phyloP scores from a whole-genome alignment of 30 jellyfish, hydroid and myxozoan genomes.

The Aurelia aurita region DNA sequence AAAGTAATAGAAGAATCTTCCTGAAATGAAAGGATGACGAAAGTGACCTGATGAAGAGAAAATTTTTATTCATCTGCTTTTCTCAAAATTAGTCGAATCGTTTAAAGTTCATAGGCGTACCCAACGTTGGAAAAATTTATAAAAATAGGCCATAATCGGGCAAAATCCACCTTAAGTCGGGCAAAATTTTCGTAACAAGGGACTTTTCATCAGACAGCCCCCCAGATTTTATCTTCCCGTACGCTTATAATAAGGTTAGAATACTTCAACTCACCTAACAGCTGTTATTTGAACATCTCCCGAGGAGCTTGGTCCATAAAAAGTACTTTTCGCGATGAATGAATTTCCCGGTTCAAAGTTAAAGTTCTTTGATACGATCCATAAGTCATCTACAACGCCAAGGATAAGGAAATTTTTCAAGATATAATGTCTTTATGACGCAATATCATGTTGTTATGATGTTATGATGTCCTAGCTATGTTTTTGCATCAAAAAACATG shows the following conservation, averaged over 20 bases:
- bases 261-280: slow-evolving; percentile 14
- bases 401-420: neutral
- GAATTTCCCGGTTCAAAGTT: slow-evolving; percentile 41
- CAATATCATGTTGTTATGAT: neutral
- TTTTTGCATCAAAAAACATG: too few species aligned
- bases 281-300: slow-evolving; percentile 71
- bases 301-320: slow-evolving; percentile 80
- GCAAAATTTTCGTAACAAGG: too few species aligned
- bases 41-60: too few species aligned
- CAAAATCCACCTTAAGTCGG: too few species aligned
- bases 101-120: too few species aligned
- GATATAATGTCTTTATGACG: neutral
- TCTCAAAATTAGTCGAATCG: neutral
- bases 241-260: slow-evolving; percentile 15
- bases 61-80: too few species aligned
- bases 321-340: slow-evolving; percentile 74
- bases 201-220: too few species aligned
- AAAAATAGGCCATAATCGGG: too few species aligned
- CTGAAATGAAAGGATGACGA: too few species aligned
- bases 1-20: too few species aligned
- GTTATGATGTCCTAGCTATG: neutral
- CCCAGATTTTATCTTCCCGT: too few species aligned
- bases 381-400: slow-evolving; percentile 42
- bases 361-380: slow-evolving; percentile 72
- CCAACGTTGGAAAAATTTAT: too few species aligned